Conservation (phyloP, 37 sponge, comb jelly and placozoan genomes). For the Halisarca cf. caerulea region DNA sequence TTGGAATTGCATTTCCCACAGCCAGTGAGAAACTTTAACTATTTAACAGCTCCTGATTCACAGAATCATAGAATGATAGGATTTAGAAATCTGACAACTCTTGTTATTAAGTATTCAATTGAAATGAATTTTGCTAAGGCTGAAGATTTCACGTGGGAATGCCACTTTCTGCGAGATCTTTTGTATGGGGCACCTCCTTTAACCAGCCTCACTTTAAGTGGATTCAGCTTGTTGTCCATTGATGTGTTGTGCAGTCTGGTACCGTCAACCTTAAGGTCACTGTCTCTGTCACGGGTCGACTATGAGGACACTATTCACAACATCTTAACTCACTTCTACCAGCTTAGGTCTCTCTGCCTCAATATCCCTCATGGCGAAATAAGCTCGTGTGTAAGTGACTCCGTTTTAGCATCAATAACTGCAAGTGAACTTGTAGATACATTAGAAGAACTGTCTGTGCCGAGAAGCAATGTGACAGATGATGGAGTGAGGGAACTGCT, state of each 20-base stretch:
- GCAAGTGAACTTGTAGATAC: not conserved
- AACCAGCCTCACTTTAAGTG: not conserved
- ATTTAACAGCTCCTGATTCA: not conserved
- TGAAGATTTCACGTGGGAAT: conserved; percentile 15
- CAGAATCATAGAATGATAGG: not conserved
- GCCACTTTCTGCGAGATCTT: not conserved
- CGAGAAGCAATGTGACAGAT: not conserved
- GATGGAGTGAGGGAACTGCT: not conserved
- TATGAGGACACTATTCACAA: not conserved
- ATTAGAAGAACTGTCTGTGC: not conserved
- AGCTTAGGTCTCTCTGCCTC: not conserved
- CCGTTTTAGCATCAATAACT: not conserved
- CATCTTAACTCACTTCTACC: not conserved
- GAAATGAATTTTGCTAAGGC: not conserved
- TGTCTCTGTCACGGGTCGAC: conserved; percentile 9
- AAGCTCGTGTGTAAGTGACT: not conserved
- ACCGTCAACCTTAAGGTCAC: not conserved
- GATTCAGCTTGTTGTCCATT: not conserved
- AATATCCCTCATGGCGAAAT: not conserved
- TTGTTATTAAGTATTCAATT: not conserved
- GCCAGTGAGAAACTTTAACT: not conserved
- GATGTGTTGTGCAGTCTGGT: not conserved
- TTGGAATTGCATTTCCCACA: conserved; percentile 10
- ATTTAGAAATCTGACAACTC: not conserved
- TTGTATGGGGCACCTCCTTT: not conserved